Evolutionary conservation across 1,140 invertebrate species (phyloP).

Genomic region (Aphelenchoides besseyi): DNA sequence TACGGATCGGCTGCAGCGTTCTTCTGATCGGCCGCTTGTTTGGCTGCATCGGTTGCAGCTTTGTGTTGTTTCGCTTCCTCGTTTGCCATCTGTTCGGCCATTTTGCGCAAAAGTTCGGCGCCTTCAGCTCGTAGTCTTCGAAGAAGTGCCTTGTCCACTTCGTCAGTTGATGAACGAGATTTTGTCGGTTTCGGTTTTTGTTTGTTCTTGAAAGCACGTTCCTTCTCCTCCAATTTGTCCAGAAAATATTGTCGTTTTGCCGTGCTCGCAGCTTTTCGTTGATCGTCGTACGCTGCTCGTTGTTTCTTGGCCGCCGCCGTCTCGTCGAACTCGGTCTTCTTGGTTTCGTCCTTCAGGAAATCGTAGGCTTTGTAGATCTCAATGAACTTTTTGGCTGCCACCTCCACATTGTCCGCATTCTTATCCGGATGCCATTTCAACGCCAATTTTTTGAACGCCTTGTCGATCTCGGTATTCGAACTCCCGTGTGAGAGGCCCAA

Average conservation of each 20-base stretch:
- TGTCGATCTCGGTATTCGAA: conserved; percentile 21
- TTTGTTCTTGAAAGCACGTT: conserved; percentile 14
- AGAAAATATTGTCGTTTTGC: conserved; percentile 12
- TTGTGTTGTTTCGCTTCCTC: conserved; percentile 4
- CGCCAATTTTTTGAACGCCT: conserved; percentile 29
- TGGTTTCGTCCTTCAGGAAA: conserved; percentile 24
- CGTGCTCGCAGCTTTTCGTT: conserved; percentile 17
- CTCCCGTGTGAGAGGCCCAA: conserved; percentile 14
- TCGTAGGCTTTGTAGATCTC: conserved; percentile 27
- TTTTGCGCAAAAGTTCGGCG: neutral
- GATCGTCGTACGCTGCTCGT: conserved; percentile 16
- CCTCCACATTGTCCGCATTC: conserved; percentile 26
- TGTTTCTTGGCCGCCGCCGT: conserved; percentile 17
- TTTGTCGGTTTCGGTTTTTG: neutral
- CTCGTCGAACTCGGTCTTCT: conserved; percentile 12
- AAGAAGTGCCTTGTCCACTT: neutral
- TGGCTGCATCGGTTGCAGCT: neutral
- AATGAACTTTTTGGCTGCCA: conserved; percentile 24
- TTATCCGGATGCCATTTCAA: conserved; percentile 36
- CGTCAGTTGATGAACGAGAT: neutral
- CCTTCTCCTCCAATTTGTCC: conserved; percentile 26
- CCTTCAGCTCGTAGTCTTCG: conserved; percentile 1
- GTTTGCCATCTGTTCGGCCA: neutral
- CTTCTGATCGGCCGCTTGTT: neutral
- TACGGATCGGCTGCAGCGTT: neutral